These are phyloP conservation scores for Brachionus rotundiformis DNA, from an alignment of 1,140 invertebrate species.

Conservation along the genomic window DNA sequence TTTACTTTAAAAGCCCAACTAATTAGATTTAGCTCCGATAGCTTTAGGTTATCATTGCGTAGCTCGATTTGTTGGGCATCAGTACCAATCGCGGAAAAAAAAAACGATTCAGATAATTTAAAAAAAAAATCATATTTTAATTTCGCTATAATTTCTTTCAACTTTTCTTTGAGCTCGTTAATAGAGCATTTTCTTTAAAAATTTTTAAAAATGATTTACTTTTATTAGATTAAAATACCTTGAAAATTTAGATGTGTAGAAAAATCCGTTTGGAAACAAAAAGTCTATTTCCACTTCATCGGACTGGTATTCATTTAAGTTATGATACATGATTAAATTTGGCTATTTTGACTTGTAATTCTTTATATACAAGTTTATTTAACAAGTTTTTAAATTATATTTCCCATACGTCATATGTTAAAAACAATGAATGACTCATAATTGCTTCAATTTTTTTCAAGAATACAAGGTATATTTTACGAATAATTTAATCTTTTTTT, in stretches of 20 bases:
- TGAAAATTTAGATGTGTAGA: neutral
- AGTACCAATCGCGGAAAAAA: neutral
- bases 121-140: neutral
- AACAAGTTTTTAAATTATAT: neutral
- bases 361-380: neutral
- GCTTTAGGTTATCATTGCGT: neutral
- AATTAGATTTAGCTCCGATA: neutral
- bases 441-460: neutral
- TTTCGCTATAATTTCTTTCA: neutral
- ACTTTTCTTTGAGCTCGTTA: neutral
- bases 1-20: slow-evolving; percentile 20
- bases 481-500: neutral
- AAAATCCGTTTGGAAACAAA: slow-evolving; percentile 27
- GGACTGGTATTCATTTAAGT: neutral
- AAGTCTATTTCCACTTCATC: slow-evolving; percentile 27
- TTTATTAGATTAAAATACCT: neutral
- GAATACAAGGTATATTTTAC: neutral
- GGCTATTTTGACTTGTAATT: neutral
- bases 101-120: slow-evolving; percentile 29
- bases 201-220: neutral
- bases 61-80: slow-evolving; percentile 9
- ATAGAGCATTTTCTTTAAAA: slow-evolving; percentile 1
- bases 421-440: neutral
- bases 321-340: slow-evolving; percentile 13
- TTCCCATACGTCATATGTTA: neutral